Evolutionary conservation across 2,888 invertebrate genomes (phyloP), one percentile per base, ranked within the genome.

Genomic region (Chorisops tibialis): DNA sequence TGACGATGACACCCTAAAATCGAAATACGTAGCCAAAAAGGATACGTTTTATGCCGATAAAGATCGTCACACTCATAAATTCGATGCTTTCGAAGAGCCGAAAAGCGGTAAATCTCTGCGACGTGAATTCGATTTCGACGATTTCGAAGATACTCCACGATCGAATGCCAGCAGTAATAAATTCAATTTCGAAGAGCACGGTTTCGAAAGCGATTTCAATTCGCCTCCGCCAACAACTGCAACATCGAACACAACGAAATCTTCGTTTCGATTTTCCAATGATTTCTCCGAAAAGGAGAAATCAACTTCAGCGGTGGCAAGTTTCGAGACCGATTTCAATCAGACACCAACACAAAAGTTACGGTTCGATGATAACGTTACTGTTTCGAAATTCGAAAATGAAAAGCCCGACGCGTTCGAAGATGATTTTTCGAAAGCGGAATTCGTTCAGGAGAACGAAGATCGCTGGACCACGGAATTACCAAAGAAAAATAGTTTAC

Each of bases 361-460:
- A 37, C 79, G 83, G 68, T 88, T 88, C 73, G 88, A 88, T 71
- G 88, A 89, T 73, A 88, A 88, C 73, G 89, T 89, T 69, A 83
- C 86, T 48, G 71, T 79, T 2, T 78, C 79, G 4, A 77, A 79
- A 63, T 79, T 79, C 39, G 75, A 77, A 64, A 68, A 68, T 61
- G 76, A 76, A 68, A 65, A 67, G 41, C 67, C 67, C 7, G 62
- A 56, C 22, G 66, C 63, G 45, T 82, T 82, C 68, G 83, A 85
- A 67, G 85, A 85, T 69, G 85, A 86, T 67, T 82, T 85, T 62
- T 82, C 77, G 35, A 77, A 77, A 68, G 81, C 81, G 4, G 76
- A 74, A 39, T 79, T 75, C 63, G 74, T 75, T 65, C 74, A 77
- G 49, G 75, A 77, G 68, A 70, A 78, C 74, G 61, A 82, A 76